phyloP scores from a whole-genome alignment of 2,797 vertebrate species.

The Anolis apletophallus region DNA sequence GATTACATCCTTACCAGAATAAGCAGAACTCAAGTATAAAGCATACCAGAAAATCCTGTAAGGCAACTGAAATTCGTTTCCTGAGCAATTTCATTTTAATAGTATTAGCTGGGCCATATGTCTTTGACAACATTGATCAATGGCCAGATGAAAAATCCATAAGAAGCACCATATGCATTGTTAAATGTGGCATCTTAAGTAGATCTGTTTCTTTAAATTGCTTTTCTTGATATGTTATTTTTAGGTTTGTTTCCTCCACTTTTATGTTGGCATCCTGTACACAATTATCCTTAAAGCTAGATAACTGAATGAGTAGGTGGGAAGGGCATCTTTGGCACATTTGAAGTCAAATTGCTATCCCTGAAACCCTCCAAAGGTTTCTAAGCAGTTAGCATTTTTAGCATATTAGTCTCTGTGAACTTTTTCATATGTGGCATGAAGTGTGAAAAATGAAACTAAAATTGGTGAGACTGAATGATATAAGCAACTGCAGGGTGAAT shows the following conservation, averaged over 20 bases:
- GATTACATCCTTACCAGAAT: background rate
- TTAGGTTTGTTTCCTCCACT: background rate
- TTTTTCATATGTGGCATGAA: background rate
- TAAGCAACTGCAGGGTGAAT: background rate
- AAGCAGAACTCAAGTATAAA: conserved; percentile 5
- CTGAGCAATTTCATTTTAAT: background rate
- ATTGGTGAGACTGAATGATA: background rate
- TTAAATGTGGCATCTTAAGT: background rate
- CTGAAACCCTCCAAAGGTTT: background rate
- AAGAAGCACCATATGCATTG: background rate
- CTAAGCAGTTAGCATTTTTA: conserved; percentile 19
- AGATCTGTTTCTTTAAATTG: background rate
- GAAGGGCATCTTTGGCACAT: too few species aligned
- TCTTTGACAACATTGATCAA: conserved; percentile 21
- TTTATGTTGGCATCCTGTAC: background rate
- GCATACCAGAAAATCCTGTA: background rate
- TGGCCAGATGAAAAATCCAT: background rate
- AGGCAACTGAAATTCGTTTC: background rate
- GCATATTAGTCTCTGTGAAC: conserved; percentile 4
- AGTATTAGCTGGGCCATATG: conserved; percentile 9
- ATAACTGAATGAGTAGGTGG: too few species aligned
- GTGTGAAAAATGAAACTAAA: background rate
- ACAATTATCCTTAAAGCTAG: background rate
- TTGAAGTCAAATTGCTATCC: too few species aligned
- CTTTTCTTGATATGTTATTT: background rate